Evolutionary conservation across 2,113 vertebrate species (phyloP), one percentile per base, ranked within the genome.

Genomic region (Platysternon megacephalum): DNA sequence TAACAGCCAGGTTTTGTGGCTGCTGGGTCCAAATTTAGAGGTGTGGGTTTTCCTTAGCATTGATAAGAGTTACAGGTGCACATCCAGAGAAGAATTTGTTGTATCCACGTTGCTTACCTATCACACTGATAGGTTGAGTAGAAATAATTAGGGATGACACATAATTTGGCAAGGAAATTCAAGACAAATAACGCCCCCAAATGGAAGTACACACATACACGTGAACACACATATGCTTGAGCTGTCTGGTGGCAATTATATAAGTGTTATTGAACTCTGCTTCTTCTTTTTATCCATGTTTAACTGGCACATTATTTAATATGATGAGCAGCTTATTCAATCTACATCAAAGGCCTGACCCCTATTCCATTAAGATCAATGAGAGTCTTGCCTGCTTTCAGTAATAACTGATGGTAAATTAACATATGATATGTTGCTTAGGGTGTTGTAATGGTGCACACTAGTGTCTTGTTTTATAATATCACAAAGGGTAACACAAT

Each of bases 321-420:
- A 29, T 89, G 89, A 91, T 79, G 81, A 86, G 65, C 83, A 65
- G 48, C 61, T 91, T 80, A 72, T 80, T 95, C 88, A 65, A 1
- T 24, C 85, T 55, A 80, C 91, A 93, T 92, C 90, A 96, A 95
- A 97, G 52, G 52, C 52, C 65, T 0, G 0, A 8, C n/a, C 17
- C 28, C 78, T 17, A 97, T 94, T 95, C 52, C 89, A 76, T 93
- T 84, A 96, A 89, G 87, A 93, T 76, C 90, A 90, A 88, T n/a
- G 91, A 44, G 35, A 87, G 80, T 96, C 92, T 89, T 0, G 87
- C 39, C 61, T 93, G 19, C n/a, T 85, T 96, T 84, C 78, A 90
- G 44, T 85, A 94, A 82, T 78, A 26, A 8, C 90, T 91, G 83
- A 32, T n/a, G 16, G 35, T 68, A 68, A 68, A 68, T n/a, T 68